Base-by-base conservation (phyloP, 1,140 invertebrate species). In the Cotesia chilonis region DNA sequence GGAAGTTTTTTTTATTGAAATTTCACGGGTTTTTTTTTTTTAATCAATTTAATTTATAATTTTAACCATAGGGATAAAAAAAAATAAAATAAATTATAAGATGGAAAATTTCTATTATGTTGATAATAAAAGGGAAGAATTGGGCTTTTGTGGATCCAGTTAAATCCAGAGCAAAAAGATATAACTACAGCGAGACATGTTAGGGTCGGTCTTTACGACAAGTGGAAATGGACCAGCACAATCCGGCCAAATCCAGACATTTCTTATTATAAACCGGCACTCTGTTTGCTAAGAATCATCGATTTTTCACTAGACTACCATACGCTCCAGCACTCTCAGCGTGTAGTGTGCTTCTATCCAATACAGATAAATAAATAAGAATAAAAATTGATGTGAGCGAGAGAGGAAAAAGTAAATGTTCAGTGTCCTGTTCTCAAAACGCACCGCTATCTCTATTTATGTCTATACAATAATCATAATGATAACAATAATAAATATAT, bases 181-280 rank as follows among this genome's bases (percentile, higher is more conserved):
- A 47, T 47, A 47, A 47, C 41, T 10, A 47, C 10, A 47, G 10
- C 14, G 41, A 57, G 57, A 52, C 47, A 10, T 47, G 41, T 70
- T 61, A 36, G 17, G 59, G 57, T 70, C 36, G 41, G 10, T 10
- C 28, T 2, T 69, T 36, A 20, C 57, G 36, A 12, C 59, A 61
- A 60, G 68, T 59, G 37, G 38, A 70, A 70, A 61, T 59, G 68
- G 68, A 61, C 68, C 37, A 52, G 68, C 54, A 70, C 6, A 59
- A 70, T 70, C 68, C 54, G 36, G 68, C 68, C 36, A 28, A 47
- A 7, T 70, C 68, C 54, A 70, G 64, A 66, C 64, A 6, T 66
- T 66, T 66, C 17, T 66, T 41, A 3, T 47, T 47, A 47, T 7
- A 47, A 47, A 6, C 41, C 2, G 3, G 6, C 5, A 7, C 41